Percentiles rank a stretch among this genome's conserved stretches.
These are phyloP conservation scores for Lasioglossum oenotherae DNA, from an alignment of 2,888 invertebrate species.

Conservation along the genomic window DNA sequence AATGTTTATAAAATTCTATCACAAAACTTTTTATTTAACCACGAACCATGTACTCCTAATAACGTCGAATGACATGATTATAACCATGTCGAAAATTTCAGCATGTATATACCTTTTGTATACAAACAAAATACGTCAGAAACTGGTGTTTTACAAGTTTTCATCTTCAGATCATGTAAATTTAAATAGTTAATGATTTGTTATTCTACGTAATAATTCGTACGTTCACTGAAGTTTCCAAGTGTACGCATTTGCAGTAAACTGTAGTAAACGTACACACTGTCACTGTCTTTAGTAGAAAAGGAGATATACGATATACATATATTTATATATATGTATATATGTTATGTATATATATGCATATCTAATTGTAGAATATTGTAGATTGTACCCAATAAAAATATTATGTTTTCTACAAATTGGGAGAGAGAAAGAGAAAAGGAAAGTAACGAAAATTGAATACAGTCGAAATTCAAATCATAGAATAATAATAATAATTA, in stretches of 20 bases:
- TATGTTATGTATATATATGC: no score
- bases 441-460: background rate
- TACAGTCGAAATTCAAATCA: background rate
- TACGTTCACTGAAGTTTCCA: background rate
- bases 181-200: background rate
- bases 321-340: no score
- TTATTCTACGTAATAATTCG: background rate
- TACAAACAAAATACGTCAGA: background rate
- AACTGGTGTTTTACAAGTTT: background rate
- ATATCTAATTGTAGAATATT: background rate
- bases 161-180: background rate
- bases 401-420: background rate
- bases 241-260: background rate
- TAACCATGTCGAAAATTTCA: background rate
- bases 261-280: background rate
- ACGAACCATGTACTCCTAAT: constrained; percentile 49
- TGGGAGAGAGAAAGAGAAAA: background rate
- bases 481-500: background rate
- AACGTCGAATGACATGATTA: constrained; percentile 9
- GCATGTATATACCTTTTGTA: background rate
- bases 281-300: background rate
- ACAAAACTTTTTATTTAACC: constrained; percentile 59
- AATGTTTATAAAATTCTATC: constrained; percentile 67
- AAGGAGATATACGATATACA: background rate
- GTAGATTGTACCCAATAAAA: background rate